phyloP scores from a whole-genome alignment of 2,113 vertebrate genomes.

The Strigops habroptila region DNA sequence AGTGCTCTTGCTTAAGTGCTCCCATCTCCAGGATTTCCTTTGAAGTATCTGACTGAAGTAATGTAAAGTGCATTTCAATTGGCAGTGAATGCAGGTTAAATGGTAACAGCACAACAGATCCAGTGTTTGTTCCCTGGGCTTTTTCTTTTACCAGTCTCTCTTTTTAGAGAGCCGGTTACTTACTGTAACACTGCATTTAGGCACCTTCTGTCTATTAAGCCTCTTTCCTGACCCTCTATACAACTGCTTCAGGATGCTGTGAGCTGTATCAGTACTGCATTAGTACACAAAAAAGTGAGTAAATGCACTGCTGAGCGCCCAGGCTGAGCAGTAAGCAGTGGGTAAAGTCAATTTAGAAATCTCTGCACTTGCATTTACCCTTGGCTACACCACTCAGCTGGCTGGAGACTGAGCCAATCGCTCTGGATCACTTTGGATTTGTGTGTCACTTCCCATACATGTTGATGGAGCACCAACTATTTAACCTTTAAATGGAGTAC shows the following conservation, averaged over 20 bases:
- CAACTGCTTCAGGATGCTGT: constrained; percentile 36
- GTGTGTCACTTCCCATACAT: background rate
- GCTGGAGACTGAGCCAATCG: background rate
- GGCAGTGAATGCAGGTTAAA: constrained; percentile 67
- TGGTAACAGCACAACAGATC: constrained; percentile 66
- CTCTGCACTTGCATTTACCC: background rate
- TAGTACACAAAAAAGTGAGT: constrained; percentile 39
- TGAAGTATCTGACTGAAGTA: constrained; percentile 70
- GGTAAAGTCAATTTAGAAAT: constrained; percentile 34
- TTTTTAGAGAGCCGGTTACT: constrained; percentile 26
- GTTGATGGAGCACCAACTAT: background rate
- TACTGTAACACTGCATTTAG: constrained; percentile 27
- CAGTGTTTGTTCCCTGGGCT: constrained; percentile 59
- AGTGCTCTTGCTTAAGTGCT: constrained; percentile 70
- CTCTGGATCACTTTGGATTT: background rate
- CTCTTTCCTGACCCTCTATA: constrained; percentile 26
- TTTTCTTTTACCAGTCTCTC: constrained; percentile 58
- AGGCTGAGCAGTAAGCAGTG: constrained; percentile 23
- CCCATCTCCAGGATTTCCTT: constrained; percentile 66
- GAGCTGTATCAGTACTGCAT: constrained; percentile 31
- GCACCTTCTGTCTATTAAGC: constrained; percentile 51
- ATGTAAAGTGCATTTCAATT: constrained; percentile 70
- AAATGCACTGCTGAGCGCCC: constrained; percentile 17
- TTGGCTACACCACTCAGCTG: background rate
- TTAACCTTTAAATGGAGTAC: background rate